phyloP scores from a whole-genome alignment of 2,797 vertebrate genomes.

The Chrosomus eos region DNA sequence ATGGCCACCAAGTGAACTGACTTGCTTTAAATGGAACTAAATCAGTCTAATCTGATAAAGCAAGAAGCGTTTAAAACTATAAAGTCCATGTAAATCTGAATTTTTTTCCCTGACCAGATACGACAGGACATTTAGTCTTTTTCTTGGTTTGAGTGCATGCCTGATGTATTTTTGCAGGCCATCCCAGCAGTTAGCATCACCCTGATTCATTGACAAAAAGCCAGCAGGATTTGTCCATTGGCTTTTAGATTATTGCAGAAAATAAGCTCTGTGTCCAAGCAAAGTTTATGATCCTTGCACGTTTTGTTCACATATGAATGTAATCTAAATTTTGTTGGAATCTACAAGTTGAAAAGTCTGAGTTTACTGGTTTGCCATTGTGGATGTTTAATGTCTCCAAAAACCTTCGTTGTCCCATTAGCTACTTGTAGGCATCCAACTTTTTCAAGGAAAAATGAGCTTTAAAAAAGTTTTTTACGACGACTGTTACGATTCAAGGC shows the following conservation, averaged over 20 bases:
- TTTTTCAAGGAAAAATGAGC: background rate
- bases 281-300: too few relatives aligned
- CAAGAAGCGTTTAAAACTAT: background rate
- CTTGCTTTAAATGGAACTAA: background rate
- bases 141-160: background rate
- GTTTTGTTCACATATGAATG: background rate
- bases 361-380: background rate
- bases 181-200: background rate
- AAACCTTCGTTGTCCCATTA: background rate
- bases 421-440: background rate
- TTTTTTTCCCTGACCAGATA: background rate
- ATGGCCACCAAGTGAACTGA: background rate
- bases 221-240: background rate
- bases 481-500: too few relatives aligned
- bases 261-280: background rate
- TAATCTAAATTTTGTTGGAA: background rate
- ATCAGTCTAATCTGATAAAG: background rate
- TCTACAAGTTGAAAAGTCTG: background rate
- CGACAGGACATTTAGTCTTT: background rate
- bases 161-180: background rate
- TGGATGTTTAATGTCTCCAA: background rate
- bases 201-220: background rate
- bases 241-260: background rate
- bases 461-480: too few relatives aligned
- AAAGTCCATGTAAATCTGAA: background rate